These are phyloP conservation scores for Eulacestoma nigropectus DNA, from an alignment of 2,113 vertebrate genomes.

Conservation along the genomic window DNA sequence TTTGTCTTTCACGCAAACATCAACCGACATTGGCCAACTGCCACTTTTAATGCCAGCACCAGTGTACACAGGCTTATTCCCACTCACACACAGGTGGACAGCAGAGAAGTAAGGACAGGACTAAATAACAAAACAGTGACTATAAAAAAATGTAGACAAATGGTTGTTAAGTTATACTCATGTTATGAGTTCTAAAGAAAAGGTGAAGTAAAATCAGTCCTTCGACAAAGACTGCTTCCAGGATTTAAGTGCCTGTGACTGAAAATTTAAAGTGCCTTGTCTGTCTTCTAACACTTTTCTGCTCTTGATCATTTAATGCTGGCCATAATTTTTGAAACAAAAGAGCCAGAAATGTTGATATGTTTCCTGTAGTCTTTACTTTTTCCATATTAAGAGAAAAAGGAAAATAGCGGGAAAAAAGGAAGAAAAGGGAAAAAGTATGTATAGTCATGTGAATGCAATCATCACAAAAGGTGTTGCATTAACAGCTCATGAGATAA, in stretches of 20 bases:
- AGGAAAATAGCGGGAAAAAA: background rate
- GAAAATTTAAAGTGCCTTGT: background rate
- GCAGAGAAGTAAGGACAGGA: background rate
- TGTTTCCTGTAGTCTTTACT: background rate
- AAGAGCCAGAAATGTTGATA: background rate
- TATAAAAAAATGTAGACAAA: background rate
- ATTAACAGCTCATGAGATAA: background rate
- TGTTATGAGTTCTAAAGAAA: background rate
- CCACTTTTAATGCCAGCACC: background rate
- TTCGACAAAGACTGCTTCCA: background rate
- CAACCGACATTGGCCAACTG: background rate
- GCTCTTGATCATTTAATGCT: background rate
- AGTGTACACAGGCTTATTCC: background rate
- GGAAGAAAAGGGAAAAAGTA: background rate
- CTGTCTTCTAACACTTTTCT: background rate
- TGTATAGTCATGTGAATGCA: background rate
- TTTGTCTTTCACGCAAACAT: slow-evolving; percentile 32
- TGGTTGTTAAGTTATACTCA: background rate
- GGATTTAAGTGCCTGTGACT: background rate
- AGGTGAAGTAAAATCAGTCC: background rate
- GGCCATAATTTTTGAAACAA: background rate
- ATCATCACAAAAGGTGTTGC: background rate
- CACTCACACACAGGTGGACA: background rate
- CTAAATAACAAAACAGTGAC: background rate
- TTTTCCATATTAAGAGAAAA: background rate